Evolutionary conservation across 2,797 vertebrate genomes (phyloP), one percentile per base, ranked within the genome.

Genomic region (Capromys pilorides): DNA sequence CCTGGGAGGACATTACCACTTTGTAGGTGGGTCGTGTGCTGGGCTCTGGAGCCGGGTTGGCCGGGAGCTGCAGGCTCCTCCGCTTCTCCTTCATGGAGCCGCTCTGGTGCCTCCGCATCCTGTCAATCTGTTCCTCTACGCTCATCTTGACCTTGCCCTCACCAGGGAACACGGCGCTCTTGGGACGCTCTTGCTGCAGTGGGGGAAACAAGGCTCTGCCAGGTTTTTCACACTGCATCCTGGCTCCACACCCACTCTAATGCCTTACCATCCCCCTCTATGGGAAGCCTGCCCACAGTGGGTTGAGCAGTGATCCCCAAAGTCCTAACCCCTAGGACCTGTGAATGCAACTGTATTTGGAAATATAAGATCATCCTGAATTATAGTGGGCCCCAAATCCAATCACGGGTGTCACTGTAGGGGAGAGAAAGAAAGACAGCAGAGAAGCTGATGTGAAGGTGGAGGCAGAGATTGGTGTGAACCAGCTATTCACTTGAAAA

Each of bases 81-180:
- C 99, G 98, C 97, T 99, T 99, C 94, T 99, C 99, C 97, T 98
- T 98, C 97, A 99, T 97, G 6, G 99, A 99, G 96, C 98, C 98
- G 41, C 99, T 99, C 98, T 99, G 99, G 98, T 99, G 99, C 5
- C 99, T 98, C 57, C 99, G 98, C 98, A 99, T 99, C 86, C 99
- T 98, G 96, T 99, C 99, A 0, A 99, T 99, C 98, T 99, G 99
- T 97, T 99, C 99, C 97, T 99, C 99, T 73, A 99, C 98, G 0
- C 99, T 99, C 99, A 99, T 99, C 98, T 99, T 99, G 41, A 98
- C 99, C 98, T 99, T 99, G 5, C 98, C 96, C 86, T 99, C 99
- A 0, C 98, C 96, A 0, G 99, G 96, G 39, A 99, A 99, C 96
- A 98, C 98, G 0, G 99, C 99, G 0, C 99, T 99, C 97, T 99